phyloP scores from a whole-genome alignment of 2,797 vertebrate species.

The Heliangelus exortis region DNA sequence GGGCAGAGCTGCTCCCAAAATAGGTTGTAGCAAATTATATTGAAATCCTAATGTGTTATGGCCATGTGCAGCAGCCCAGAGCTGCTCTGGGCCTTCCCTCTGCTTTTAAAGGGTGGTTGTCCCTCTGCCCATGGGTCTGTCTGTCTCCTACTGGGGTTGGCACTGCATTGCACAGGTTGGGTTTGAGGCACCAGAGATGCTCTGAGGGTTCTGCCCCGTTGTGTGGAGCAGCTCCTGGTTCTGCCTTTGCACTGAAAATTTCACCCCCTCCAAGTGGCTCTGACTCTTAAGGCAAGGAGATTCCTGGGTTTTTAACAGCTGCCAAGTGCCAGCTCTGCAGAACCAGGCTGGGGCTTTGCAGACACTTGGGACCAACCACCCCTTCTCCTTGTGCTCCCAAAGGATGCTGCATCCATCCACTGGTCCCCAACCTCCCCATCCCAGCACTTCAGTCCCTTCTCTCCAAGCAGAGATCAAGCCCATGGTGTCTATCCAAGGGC shows the following conservation, averaged over 20 bases:
- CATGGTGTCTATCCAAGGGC: too few relatives aligned
- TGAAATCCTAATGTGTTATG: background rate
- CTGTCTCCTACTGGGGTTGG: background rate
- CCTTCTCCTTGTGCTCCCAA: background rate
- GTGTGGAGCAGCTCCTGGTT: background rate
- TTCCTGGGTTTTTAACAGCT: background rate
- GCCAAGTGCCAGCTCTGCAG: background rate
- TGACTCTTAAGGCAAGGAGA: background rate
- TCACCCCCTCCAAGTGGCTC: too few relatives aligned
- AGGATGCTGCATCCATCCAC: too few relatives aligned
- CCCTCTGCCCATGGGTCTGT: fast-evolving
- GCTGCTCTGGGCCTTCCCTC: background rate
- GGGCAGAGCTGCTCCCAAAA: fast-evolving
- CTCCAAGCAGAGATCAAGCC: too few relatives aligned
- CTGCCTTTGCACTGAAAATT: background rate
- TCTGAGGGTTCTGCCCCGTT: background rate
- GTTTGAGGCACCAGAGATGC: background rate
- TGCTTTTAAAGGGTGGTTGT: background rate
- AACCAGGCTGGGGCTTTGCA: background rate
- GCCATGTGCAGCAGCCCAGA: background rate
- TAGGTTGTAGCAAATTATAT: background rate
- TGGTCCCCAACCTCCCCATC: too few relatives aligned
- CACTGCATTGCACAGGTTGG: fast-evolving
- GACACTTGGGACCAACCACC: fast-evolving
- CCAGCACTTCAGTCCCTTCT: too few relatives aligned